phyloP scores from a whole-genome alignment of 2,797 vertebrate genomes.

The Galaxias olidus region DNA sequence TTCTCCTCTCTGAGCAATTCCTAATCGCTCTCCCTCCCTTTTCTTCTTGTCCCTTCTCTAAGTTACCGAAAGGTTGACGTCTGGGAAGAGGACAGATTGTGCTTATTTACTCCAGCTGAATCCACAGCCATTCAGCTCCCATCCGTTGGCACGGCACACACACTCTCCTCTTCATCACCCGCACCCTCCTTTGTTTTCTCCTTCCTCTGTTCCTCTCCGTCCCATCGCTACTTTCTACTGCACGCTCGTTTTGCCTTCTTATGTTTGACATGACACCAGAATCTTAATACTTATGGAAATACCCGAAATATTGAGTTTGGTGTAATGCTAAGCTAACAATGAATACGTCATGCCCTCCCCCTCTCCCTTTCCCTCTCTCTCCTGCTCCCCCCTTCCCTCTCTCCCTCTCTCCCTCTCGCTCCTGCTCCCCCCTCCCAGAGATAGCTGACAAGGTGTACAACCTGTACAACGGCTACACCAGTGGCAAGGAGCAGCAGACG shows the following conservation, averaged over 20 bases:
- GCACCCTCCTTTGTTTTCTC: background rate
- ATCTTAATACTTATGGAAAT: too few species aligned
- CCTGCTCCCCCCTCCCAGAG: conserved; percentile 74
- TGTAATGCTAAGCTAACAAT: too few species aligned
- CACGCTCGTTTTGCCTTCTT: too few species aligned
- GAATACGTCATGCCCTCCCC: too few species aligned
- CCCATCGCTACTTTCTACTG: too few species aligned
- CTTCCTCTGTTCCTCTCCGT: background rate
- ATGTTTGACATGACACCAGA: too few species aligned
- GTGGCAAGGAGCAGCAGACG: conserved; percentile 97
- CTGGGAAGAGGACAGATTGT: background rate
- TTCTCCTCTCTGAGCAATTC: background rate
- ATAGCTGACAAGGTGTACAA: conserved; percentile 97
- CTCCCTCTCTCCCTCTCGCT: conserved; percentile 3
- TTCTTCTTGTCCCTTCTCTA: background rate
- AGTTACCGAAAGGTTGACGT: background rate
- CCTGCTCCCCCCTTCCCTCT: background rate
- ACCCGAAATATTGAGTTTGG: too few species aligned
- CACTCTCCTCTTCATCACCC: background rate
- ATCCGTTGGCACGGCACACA: too few species aligned
- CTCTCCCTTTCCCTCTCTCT: background rate
- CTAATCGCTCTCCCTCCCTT: background rate
- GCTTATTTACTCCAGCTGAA: background rate
- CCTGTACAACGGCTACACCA: conserved; percentile 97
- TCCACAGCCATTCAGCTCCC: background rate